phyloP scores from a whole-genome alignment of 2,888 invertebrate species.

The Yponomeuta cagnagella region DNA sequence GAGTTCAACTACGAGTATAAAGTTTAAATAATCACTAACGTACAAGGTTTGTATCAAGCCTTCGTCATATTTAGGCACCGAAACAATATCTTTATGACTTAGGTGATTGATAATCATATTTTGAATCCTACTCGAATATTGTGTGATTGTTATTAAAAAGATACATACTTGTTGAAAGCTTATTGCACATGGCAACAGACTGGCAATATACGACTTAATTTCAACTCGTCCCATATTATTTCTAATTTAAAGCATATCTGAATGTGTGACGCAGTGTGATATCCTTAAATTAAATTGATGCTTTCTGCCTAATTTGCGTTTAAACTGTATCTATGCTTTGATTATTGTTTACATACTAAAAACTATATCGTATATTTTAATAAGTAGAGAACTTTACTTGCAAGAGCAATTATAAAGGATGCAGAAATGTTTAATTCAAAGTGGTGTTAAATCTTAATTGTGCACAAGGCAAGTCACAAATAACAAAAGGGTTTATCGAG shows the following conservation, averaged over 20 bases:
- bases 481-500: neutral
- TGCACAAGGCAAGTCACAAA: neutral
- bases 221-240: neutral
- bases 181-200: neutral
- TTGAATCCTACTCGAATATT: neutral
- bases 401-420: neutral
- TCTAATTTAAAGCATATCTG: neutral
- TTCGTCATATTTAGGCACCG: neutral
- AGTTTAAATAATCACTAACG: neutral
- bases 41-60: slow-evolving; percentile 11
- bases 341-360: too few relatives aligned
- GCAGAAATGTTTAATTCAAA: neutral
- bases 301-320: neutral
- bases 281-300: neutral
- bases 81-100: slow-evolving; percentile 2
- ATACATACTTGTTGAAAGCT: neutral
- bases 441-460: neutral
- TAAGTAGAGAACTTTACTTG: neutral
- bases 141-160: neutral
- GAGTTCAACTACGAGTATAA: neutral
- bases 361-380: neutral
- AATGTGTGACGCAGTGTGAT: neutral
- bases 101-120: neutral
- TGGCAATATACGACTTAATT: neutral
- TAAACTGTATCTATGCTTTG: neutral